Conservation (phyloP, 2,888 invertebrate genomes). For the Machimus atricapillus region DNA sequence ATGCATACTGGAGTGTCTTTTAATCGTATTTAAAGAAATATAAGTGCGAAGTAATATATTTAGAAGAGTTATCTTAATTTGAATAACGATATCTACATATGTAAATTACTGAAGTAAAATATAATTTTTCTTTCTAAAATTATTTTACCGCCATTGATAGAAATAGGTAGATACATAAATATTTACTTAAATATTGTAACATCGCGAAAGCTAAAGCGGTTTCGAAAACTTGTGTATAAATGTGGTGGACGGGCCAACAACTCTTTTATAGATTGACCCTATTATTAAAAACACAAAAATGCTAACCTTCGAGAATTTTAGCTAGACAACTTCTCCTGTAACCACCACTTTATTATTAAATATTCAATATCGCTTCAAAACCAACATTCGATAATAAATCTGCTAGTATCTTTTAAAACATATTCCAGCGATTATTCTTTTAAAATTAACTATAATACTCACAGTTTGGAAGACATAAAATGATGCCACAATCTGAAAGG, state of each 20-base stretch:
- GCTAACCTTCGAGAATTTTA: too few relatives aligned
- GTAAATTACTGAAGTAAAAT: too few relatives aligned
- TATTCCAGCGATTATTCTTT: conserved; percentile 50
- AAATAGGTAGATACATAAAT: too few relatives aligned
- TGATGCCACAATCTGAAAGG: conserved; percentile 65
- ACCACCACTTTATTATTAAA: too few relatives aligned
- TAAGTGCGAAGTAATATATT: background rate
- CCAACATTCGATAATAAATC: background rate
- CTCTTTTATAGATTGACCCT: too few relatives aligned
- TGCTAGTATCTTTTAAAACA: background rate
- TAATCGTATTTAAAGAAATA: background rate
- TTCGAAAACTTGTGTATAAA: too few relatives aligned
- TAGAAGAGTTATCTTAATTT: background rate
- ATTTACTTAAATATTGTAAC: background rate
- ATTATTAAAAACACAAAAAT: too few relatives aligned
- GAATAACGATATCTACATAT: too few relatives aligned
- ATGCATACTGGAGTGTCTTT: conserved; percentile 56
- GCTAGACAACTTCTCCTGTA: too few relatives aligned
- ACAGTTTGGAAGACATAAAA: background rate
- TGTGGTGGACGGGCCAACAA: too few relatives aligned
- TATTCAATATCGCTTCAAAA: background rate
- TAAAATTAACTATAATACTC: conserved; percentile 37
- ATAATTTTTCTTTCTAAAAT: too few relatives aligned
- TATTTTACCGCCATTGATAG: too few relatives aligned
- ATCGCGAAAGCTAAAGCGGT: background rate